Conservation (phyloP, 30 jellyfish, hydroid and myxozoan genomes). For the Aurelia sp. region DNA sequence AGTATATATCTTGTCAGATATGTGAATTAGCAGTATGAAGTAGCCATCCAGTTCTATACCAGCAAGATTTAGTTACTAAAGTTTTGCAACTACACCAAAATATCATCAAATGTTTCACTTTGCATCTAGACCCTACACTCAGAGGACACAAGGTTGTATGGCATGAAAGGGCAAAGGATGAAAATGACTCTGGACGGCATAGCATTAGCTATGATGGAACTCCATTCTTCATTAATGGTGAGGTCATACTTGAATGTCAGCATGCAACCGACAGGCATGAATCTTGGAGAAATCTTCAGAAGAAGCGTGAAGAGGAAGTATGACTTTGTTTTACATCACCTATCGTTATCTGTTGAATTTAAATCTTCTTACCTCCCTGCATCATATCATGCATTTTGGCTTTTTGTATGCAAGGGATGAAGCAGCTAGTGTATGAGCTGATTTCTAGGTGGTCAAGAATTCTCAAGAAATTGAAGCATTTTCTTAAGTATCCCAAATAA, state of each 20-base stretch:
- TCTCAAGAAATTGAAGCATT: too few relatives aligned
- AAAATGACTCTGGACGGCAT: neutral
- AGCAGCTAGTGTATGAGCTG: neutral
- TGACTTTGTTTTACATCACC: neutral
- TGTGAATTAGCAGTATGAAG: too few relatives aligned
- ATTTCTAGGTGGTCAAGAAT: neutral
- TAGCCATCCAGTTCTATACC: too few relatives aligned
- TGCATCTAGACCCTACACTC: constrained; percentile 23
- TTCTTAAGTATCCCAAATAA: too few relatives aligned
- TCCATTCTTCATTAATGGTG: constrained; percentile 36
- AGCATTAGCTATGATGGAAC: constrained; percentile 7
- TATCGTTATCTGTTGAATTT: neutral
- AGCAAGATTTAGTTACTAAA: too few relatives aligned
- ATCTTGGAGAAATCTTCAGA: constrained; percentile 28
- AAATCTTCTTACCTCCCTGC: neutral
- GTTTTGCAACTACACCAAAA: too few relatives aligned
- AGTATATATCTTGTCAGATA: too few relatives aligned
- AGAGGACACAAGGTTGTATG: constrained; percentile 42
- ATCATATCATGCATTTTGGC: neutral
- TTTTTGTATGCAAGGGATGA: neutral
- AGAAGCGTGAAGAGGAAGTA: constrained; percentile 34
- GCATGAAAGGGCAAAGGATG: constrained; percentile 25
- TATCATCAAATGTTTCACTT: neutral
- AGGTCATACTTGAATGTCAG: constrained; percentile 41
- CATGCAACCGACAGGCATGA: constrained; percentile 31